Evolutionary conservation across 2,113 vertebrate species (phyloP).

Genomic region (Engraulis encrasicolus): DNA sequence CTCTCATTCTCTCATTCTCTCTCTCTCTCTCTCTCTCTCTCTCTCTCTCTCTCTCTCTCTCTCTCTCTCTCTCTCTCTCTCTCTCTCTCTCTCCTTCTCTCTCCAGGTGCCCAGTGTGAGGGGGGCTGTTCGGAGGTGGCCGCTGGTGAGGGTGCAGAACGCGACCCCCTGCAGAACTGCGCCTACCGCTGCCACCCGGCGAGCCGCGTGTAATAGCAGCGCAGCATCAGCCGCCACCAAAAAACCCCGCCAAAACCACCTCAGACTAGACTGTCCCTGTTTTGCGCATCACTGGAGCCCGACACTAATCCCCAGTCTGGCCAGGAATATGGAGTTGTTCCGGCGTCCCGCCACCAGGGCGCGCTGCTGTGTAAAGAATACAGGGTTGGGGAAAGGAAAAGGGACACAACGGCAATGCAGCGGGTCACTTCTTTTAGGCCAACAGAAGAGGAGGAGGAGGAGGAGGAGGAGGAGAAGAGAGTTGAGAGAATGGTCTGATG

Average conservation of each 20-base stretch:
- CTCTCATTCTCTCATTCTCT: no score
- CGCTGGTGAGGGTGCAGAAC: slow-evolving; percentile 56
- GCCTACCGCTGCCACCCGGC: slow-evolving; percentile 73
- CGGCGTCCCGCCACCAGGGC: slow-evolving; percentile 73
- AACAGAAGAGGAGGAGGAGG: slow-evolving; percentile 36
- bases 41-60: neutral
- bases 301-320: slow-evolving; percentile 67
- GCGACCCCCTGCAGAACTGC: slow-evolving; percentile 67
- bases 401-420: slow-evolving; percentile 57
- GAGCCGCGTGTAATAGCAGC: slow-evolving; percentile 73
- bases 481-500: neutral
- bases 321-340: slow-evolving; percentile 72
- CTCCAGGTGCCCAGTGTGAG: slow-evolving; percentile 65
- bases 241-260: slow-evolving; percentile 55
- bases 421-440: slow-evolving; percentile 59
- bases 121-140: slow-evolving; percentile 68
- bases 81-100: slow-evolving; percentile 19
- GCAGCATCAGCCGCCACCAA: no score
- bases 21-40: no score
- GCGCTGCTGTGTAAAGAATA: slow-evolving; percentile 66
- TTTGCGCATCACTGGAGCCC: slow-evolving; percentile 70
- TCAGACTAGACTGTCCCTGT: slow-evolving; percentile 64
- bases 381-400: slow-evolving; percentile 62
- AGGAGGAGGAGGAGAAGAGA: slow-evolving; percentile 48
- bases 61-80: neutral